Conservation (phyloP, 1,140 invertebrate species). For the Manduca sexta region DNA sequence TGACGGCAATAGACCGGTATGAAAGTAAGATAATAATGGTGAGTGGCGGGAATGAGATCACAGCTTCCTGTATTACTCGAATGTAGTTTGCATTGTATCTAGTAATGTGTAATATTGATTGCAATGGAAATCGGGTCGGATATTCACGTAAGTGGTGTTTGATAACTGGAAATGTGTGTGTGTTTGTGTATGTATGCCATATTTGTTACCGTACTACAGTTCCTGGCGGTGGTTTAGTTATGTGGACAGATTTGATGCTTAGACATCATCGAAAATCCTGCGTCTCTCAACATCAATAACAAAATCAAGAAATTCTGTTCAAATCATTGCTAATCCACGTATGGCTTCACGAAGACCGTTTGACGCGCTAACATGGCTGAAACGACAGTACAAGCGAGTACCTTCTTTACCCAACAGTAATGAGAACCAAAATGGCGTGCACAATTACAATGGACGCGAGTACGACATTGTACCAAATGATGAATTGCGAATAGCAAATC, state of each 20-base stretch:
- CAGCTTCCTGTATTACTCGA: not conserved
- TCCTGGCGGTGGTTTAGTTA: too few species aligned
- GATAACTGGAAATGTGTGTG: too few species aligned
- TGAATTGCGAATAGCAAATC: conserved; percentile 63
- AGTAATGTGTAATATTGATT: too few species aligned
- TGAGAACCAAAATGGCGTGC: conserved; percentile 7
- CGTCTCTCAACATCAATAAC: too few species aligned
- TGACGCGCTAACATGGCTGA: conserved; percentile 23
- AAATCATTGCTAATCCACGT: not conserved
- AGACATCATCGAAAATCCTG: conserved; percentile 1
- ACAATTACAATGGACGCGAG: conserved; percentile 11
- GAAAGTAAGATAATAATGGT: not conserved
- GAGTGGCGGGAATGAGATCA: not conserved
- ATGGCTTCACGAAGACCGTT: conserved; percentile 17
- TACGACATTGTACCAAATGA: conserved; percentile 41
- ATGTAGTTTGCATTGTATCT: too few species aligned
- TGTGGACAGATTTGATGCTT: too few species aligned
- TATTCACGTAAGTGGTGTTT: too few species aligned
- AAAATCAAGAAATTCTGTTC: too few species aligned
- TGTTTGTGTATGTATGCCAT: too few species aligned
- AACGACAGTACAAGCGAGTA: not conserved
- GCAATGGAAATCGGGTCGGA: too few species aligned
- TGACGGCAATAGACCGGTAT: conserved; percentile 14
- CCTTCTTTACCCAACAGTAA: conserved; percentile 6
- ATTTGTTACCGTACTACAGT: too few species aligned